These are phyloP conservation scores for Amphipyra tragopoginis DNA, from an alignment of 2,888 invertebrate species.

Conservation along the genomic window DNA sequence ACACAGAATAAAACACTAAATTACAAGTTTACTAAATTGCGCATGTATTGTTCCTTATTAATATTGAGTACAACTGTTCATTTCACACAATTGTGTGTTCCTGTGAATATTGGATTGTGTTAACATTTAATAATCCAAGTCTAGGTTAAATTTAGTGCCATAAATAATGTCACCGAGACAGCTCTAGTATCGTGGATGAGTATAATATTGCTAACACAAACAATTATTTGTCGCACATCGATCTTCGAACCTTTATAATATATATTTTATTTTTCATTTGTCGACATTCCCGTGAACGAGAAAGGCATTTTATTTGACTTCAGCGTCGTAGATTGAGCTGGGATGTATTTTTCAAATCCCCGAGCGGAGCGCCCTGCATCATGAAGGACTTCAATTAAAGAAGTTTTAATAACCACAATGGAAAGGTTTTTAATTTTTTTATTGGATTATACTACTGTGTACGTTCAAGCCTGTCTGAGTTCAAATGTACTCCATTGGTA, in stretches of 20 bases:
- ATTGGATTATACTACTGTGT: too few relatives aligned
- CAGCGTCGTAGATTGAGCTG: background rate
- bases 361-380: background rate
- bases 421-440: too few relatives aligned
- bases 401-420: constrained; percentile 29
- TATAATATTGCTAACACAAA: background rate
- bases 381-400: constrained; percentile 29
- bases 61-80: background rate
- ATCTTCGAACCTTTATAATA: background rate
- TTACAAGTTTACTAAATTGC: constrained; percentile 22
- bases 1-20: constrained; percentile 34
- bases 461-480: too few relatives aligned
- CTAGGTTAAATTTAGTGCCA: background rate
- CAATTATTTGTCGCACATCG: background rate
- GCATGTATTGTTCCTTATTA: background rate
- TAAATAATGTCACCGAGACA: constrained; percentile 14
- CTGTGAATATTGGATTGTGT: constrained; percentile 10
- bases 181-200: constrained; percentile 4
- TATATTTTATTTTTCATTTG: background rate
- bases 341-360: constrained; percentile 1
- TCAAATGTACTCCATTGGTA: too few relatives aligned
- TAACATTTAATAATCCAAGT: background rate
- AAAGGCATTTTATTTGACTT: constrained; percentile 7
- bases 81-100: background rate
- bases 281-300: background rate